Conservation (phyloP, 1,140 invertebrate genomes). For the Drosophila gunungcola region DNA sequence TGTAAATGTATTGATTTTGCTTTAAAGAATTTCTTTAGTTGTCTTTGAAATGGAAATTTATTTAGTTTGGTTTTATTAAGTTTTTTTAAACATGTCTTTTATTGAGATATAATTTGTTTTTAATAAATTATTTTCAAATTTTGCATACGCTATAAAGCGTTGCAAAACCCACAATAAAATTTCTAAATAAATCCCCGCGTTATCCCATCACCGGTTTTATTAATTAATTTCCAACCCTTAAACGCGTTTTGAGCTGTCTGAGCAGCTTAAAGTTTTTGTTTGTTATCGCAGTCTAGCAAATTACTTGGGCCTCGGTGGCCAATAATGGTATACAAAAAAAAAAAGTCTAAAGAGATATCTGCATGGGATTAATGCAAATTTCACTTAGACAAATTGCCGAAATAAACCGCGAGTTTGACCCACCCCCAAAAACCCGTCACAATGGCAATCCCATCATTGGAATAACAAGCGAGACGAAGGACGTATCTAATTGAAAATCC, state of each 20-base stretch:
- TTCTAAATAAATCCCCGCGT: constrained; percentile 20
- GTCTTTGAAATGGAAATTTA: neutral
- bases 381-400: constrained; percentile 73
- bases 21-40: neutral
- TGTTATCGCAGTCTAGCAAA: constrained; percentile 51
- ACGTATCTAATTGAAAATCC: constrained; percentile 80
- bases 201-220: constrained; percentile 29
- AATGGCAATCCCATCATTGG: constrained; percentile 35
- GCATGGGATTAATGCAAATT: constrained; percentile 72
- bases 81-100: too few species aligned
- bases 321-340: constrained; percentile 36
- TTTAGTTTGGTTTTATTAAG: too few species aligned
- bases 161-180: constrained; percentile 12
- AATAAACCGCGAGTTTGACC: constrained; percentile 68
- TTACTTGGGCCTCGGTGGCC: constrained; percentile 56
- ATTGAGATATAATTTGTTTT: too few species aligned
- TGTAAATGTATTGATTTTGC: neutral
- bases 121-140: neutral
- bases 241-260: constrained; percentile 18
- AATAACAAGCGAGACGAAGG: constrained; percentile 50
- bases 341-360: constrained; percentile 6
- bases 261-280: constrained; percentile 45
- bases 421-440: constrained; percentile 30
- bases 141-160: neutral
- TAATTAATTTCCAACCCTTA: constrained; percentile 43